Evolutionary conservation across 2,888 invertebrate genomes (phyloP).

Genomic region (Mellilla xanthometata): DNA sequence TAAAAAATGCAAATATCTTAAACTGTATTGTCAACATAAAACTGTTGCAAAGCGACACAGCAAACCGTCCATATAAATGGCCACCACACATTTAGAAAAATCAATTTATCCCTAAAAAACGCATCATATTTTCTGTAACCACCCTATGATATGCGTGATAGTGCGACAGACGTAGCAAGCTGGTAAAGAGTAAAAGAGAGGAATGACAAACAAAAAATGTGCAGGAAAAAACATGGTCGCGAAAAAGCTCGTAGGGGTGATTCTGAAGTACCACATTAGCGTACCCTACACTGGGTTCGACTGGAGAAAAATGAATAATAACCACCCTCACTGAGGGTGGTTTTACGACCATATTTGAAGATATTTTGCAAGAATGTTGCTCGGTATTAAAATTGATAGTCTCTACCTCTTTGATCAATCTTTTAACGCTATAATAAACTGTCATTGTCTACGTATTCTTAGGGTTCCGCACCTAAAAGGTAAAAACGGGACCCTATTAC

Average conservation of each 20-base stretch:
- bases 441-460: too few relatives aligned
- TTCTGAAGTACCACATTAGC: slow-evolving; percentile 76
- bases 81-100: slow-evolving; percentile 74
- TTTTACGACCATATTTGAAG: slow-evolving; percentile 67
- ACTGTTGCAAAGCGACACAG: slow-evolving; percentile 28
- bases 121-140: slow-evolving; percentile 78
- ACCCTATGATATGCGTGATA: slow-evolving; percentile 68
- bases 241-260: slow-evolving; percentile 74
- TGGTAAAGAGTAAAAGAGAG: slow-evolving; percentile 37
- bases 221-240: slow-evolving; percentile 78
- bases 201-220: slow-evolving; percentile 67
- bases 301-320: slow-evolving; percentile 77
- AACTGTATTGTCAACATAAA: slow-evolving; percentile 18
- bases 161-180: slow-evolving; percentile 36
- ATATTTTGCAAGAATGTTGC: slow-evolving; percentile 50
- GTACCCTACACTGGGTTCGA: slow-evolving; percentile 64
- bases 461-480: too few relatives aligned
- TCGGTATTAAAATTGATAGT: slow-evolving; percentile 49
- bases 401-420: slow-evolving; percentile 5
- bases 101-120: slow-evolving; percentile 79
- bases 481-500: too few relatives aligned
- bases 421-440: slow-evolving; percentile 3
- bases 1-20: neutral
- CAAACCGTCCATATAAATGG: slow-evolving; percentile 61
- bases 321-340: slow-evolving; percentile 48